phyloP scores from a whole-genome alignment of 2,797 vertebrate species.

The Neosilurus mollespiculum region DNA sequence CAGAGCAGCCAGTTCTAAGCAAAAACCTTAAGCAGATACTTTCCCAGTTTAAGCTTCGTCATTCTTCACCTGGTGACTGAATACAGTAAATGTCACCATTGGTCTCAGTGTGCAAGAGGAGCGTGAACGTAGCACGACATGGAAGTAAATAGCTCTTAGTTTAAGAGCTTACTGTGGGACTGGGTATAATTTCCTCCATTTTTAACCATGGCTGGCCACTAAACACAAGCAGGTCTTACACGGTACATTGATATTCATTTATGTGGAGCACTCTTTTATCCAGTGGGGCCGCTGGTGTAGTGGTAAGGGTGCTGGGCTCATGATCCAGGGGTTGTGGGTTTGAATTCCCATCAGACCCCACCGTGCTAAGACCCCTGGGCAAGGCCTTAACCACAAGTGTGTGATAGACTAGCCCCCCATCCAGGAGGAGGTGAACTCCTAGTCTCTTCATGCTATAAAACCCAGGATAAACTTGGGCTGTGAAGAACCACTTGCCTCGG shows the following conservation, averaged over 20 bases:
- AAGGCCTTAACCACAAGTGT: too few relatives aligned
- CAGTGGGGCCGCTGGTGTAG: too few relatives aligned
- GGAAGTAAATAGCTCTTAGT: background rate
- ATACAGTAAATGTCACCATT: background rate
- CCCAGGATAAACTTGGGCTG: too few relatives aligned
- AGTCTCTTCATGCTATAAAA: too few relatives aligned
- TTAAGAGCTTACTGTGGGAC: conserved; percentile 29
- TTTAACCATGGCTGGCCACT: background rate
- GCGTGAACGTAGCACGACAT: background rate
- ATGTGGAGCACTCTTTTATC: background rate
- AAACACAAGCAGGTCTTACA: conserved; percentile 7
- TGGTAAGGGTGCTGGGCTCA: too few relatives aligned
- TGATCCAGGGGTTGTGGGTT: too few relatives aligned
- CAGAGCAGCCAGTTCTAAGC: background rate
- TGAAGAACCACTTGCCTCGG: too few relatives aligned
- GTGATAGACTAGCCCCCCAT: too few relatives aligned
- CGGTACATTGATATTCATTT: background rate
- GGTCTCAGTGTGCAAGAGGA: background rate
- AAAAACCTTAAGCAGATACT: background rate
- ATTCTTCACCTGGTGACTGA: conserved; percentile 12
- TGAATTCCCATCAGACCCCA: too few relatives aligned
- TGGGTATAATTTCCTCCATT: background rate
- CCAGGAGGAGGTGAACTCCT: too few relatives aligned
- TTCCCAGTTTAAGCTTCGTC: background rate
- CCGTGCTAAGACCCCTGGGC: too few relatives aligned